These are phyloP conservation scores for Brachypalpus laphriformis DNA, from an alignment of 2,888 invertebrate genomes.

Conservation along the genomic window DNA sequence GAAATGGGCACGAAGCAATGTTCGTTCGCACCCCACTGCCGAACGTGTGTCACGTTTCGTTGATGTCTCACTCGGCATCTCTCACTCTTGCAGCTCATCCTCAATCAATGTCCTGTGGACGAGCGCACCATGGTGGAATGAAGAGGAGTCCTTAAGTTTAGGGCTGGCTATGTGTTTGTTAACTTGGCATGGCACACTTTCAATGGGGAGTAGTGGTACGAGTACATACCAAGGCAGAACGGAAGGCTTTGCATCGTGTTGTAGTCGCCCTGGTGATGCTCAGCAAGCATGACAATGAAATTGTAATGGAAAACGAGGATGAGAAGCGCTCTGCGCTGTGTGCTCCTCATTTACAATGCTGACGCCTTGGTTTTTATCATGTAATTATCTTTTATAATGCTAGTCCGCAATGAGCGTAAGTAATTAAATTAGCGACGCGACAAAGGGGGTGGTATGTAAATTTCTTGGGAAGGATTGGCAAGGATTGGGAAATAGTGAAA, in stretches of 20 bases:
- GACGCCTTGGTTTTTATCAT: conserved; percentile 73
- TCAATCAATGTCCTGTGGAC: conserved; percentile 61
- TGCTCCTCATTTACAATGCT: conserved; percentile 55
- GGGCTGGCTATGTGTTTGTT: conserved; percentile 32
- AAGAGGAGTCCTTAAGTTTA: conserved; percentile 39
- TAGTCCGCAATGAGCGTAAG: conserved; percentile 80
- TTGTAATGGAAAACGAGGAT: conserved; percentile 24
- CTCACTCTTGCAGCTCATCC: conserved; percentile 43
- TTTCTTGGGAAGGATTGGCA: conserved; percentile 11
- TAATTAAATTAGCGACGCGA: conserved; percentile 81
- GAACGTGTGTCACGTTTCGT: conserved; percentile 72
- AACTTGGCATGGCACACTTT: conserved; percentile 41
- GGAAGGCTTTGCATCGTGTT: conserved; percentile 50
- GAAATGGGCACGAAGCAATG: conserved; percentile 65
- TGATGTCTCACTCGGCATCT: conserved; percentile 61
- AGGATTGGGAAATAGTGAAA: conserved; percentile 10
- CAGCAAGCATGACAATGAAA: conserved; percentile 70
- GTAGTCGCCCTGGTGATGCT: conserved; percentile 64
- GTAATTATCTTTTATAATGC: conserved; percentile 73
- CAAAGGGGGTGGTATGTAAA: conserved; percentile 55
- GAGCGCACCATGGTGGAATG: background rate
- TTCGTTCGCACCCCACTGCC: conserved; percentile 73
- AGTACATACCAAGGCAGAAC: background rate
- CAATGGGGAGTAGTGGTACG: background rate
- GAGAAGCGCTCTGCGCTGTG: conserved; percentile 26